Conservation (phyloP, 2,113 vertebrate genomes). For the Hemiprocne comata region DNA sequence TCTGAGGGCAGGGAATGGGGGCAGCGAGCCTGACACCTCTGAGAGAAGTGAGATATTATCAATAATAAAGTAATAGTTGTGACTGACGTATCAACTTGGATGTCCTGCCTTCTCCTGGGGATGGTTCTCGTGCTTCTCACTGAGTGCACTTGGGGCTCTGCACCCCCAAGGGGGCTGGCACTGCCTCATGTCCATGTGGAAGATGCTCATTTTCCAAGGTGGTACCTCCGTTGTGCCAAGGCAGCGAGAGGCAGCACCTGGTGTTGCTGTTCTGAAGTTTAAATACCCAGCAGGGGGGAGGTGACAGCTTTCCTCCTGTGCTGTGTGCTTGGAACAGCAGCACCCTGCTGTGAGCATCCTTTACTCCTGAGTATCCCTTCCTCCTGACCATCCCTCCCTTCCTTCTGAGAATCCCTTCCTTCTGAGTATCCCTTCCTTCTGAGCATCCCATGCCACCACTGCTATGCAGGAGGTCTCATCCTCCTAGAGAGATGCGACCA, state of each 20-base stretch:
- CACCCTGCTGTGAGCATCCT: not conserved
- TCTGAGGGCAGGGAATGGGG: not conserved
- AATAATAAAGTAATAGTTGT: rapidly evolving
- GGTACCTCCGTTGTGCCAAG: too few relatives aligned
- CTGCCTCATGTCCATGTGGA: too few relatives aligned
- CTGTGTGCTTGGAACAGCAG: too few relatives aligned
- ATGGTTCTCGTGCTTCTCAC: not conserved
- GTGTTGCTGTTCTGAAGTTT: too few relatives aligned
- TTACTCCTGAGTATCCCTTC: not conserved
- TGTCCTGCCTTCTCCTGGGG: rapidly evolving
- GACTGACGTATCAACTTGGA: rapidly evolving
- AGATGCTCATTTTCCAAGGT: too few relatives aligned
- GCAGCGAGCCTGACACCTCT: not conserved
- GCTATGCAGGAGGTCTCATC: not conserved
- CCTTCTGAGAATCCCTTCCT: not conserved
- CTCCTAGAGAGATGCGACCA: not conserved
- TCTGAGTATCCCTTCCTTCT: too few relatives aligned
- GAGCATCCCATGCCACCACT: too few relatives aligned
- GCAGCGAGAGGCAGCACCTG: too few relatives aligned
- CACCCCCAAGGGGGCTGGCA: too few relatives aligned
- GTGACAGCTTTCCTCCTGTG: too few relatives aligned
- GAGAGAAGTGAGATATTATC: not conserved
- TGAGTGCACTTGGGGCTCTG: rapidly evolving
- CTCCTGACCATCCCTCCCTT: too few relatives aligned
- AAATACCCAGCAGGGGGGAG: too few relatives aligned